Percentiles rank a stretch among this genome's conserved stretches.
Conservation (phyloP, 2,888 invertebrate genomes). For the Cordylochernes scorpioides region DNA sequence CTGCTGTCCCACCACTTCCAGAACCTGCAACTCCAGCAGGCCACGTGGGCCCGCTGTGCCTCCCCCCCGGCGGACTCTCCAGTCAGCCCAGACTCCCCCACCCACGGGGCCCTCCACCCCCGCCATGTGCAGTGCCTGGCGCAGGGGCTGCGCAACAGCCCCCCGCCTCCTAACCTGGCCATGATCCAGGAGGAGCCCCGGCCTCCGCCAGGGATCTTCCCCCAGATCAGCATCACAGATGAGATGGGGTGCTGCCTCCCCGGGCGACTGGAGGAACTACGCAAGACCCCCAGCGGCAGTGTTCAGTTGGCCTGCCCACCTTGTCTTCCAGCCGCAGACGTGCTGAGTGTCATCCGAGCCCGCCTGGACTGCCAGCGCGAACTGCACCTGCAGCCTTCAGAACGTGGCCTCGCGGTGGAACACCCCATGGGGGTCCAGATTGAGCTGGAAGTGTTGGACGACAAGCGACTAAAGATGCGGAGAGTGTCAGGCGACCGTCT, state of each 20-base stretch:
- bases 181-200: constrained; percentile 21
- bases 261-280: constrained; percentile 12
- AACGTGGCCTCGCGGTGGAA: constrained; percentile 33
- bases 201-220: constrained; percentile 20
- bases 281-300: constrained; percentile 23
- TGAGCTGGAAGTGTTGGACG: constrained; percentile 36
- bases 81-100: constrained; percentile 12
- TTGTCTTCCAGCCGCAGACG: constrained; percentile 30
- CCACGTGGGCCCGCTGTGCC: constrained; percentile 11
- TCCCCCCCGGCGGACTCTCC: constrained; percentile 13
- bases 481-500: constrained; percentile 63
- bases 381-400: constrained; percentile 14
- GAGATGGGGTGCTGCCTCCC: constrained; percentile 34
- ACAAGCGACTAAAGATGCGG: constrained; percentile 56
- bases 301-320: constrained; percentile 50
- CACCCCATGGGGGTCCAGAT: constrained; percentile 62
- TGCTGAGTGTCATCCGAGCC: constrained; percentile 44
- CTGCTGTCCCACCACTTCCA: constrained; percentile 25
- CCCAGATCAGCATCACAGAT: constrained; percentile 74
- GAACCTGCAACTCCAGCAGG: constrained; percentile 20
- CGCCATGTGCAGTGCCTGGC: neutral
- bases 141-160: constrained; percentile 18
- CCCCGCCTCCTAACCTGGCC: constrained; percentile 21
- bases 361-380: constrained; percentile 40
- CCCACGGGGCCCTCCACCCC: constrained; percentile 8